Evolutionary conservation across 1,140 invertebrate genomes (phyloP), one percentile per base, ranked within the genome.

Genomic region (Camponotus floridanus): DNA sequence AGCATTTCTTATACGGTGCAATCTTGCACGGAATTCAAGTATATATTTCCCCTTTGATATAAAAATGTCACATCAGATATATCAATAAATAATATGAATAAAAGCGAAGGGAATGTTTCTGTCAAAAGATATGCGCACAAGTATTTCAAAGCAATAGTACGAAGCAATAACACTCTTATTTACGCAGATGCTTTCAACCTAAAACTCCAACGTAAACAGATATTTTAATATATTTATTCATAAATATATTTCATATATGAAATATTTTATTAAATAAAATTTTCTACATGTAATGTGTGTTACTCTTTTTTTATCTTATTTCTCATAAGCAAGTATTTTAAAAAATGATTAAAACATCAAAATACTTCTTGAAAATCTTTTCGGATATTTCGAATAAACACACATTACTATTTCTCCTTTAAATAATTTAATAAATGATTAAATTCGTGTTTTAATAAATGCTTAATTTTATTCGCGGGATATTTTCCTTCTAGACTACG

Each of bases 11-110:
- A 31, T 21, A 15, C 21, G 42, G 36, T 5, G 39, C 36, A 33
- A 45, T 78, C 59, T 15, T 64, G 26, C 15, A 8, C 26, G 39
- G 31, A 33, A 78, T 64, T 26, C 9, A 64, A 65, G 11, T 78
- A 65, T 65, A 39, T 65, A 65, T 21, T 78, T 31, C n/a, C 18
- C 5, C n/a, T 68, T 51, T 76, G 73, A 65, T 21, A 15, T 57
- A 70, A 55, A 70, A 80, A 55, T 68, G 67, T 68, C 42, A 15
- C 67, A 45, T 70, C 64, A 70, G 39, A 80, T 15, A 9, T 80
- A 68, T 39, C 48, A 21, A 80, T 80, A 55, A 78, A 18, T 65
- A 45, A 18, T 11, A 36, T 13, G 36, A 42, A 31, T 76, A 21
- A 76, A 42, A 62, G 0, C 15, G 18, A 65, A 15, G 11, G 39